phyloP scores from a whole-genome alignment of 1,140 invertebrate species.

The Drosophila subobscura region DNA sequence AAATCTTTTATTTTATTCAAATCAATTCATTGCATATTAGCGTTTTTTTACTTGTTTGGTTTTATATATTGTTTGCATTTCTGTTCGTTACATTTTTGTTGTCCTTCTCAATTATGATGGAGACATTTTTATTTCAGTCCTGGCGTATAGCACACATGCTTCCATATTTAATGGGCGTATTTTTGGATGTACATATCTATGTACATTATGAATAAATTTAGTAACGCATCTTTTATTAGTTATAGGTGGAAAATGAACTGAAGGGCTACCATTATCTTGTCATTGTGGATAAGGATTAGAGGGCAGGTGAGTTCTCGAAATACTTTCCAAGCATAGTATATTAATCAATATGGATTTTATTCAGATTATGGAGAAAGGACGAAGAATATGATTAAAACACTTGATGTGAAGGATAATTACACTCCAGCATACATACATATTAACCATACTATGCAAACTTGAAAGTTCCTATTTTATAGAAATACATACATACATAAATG shows the following conservation, averaged over 20 bases:
- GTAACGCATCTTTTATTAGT: constrained; percentile 62
- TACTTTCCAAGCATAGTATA: background rate
- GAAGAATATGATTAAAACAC: background rate
- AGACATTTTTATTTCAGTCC: constrained; percentile 15
- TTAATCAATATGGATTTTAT: constrained; percentile 14
- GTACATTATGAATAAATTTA: constrained; percentile 1
- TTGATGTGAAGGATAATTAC: constrained; percentile 11
- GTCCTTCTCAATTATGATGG: background rate
- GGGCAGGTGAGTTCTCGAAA: constrained; percentile 25
- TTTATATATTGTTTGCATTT: constrained; percentile 9
- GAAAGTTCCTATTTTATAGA: constrained; percentile 77
- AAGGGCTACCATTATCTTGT: constrained; percentile 23
- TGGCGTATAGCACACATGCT: background rate
- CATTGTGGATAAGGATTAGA: constrained; percentile 7
- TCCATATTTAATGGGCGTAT: background rate
- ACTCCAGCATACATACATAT: constrained; percentile 22
- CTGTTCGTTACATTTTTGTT: constrained; percentile 3
- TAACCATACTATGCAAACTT: constrained; percentile 60
- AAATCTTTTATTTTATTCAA: constrained; percentile 54
- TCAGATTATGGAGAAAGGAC: constrained; percentile 6
- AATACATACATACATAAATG: constrained; percentile 37
- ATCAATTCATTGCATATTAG: constrained; percentile 16
- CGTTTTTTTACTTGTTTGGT: constrained; percentile 25
- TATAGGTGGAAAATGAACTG: constrained; percentile 73
- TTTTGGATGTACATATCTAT: background rate